A percentile compares a stretch with the other conserved stretches of the same genome.
phyloP scores from a whole-genome alignment of 2,888 invertebrate genomes.

The Andrena minutula region DNA sequence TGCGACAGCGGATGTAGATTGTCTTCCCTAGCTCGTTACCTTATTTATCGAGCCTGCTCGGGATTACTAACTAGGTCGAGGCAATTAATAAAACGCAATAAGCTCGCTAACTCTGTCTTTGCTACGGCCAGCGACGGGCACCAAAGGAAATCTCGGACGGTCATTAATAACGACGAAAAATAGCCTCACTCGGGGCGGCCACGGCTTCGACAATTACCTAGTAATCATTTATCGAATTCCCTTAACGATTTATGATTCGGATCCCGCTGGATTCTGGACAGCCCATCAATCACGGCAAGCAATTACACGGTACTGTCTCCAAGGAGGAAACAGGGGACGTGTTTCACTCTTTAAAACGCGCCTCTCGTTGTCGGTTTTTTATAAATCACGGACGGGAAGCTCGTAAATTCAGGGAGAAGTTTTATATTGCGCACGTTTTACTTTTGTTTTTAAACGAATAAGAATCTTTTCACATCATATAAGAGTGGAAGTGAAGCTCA shows the following conservation, averaged over 20 bases:
- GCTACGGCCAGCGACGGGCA: conserved; percentile 1
- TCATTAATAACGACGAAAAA: conserved; percentile 54
- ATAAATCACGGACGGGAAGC: background rate
- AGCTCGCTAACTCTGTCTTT: conserved; percentile 59
- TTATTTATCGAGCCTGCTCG: conserved; percentile 54
- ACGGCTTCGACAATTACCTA: conserved; percentile 36
- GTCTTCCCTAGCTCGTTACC: conserved; percentile 45
- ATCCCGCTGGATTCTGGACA: conserved; percentile 15
- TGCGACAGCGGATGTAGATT: conserved; percentile 11
- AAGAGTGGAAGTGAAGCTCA: no score
- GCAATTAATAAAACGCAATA: conserved; percentile 73
- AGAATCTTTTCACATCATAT: no score
- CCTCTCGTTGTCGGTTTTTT: background rate
- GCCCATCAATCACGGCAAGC: conserved; percentile 31
- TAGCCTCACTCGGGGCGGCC: background rate
- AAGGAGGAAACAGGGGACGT: background rate
- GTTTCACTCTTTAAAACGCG: conserved; percentile 7
- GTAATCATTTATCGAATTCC: conserved; percentile 50
- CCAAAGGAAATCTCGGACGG: conserved; percentile 32
- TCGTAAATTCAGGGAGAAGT: background rate
- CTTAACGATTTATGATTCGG: conserved; percentile 38
- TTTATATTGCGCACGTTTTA: background rate
- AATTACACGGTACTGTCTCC: conserved; percentile 24
- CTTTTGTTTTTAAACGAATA: no score
- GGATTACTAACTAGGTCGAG: conserved; percentile 67